These are phyloP conservation scores for Eupithecia subfuscata DNA, from an alignment of 2,888 invertebrate genomes.

Conservation along the genomic window DNA sequence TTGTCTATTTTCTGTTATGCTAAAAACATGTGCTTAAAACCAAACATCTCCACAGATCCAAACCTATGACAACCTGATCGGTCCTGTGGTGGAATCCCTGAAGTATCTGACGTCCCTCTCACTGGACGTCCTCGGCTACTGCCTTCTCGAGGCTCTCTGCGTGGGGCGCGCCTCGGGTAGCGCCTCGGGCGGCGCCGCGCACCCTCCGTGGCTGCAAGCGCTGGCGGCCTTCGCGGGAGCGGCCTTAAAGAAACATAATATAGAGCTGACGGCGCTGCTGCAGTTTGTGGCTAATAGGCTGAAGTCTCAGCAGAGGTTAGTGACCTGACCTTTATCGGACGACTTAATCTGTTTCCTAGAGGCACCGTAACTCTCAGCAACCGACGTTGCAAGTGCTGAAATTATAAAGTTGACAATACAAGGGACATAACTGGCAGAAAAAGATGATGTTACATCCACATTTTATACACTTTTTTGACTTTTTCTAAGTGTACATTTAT, in stretches of 20 bases:
- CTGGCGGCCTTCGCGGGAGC: constrained; percentile 98
- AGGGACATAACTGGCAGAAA: too few relatives aligned
- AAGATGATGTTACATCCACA: too few relatives aligned
- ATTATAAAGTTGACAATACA: too few relatives aligned
- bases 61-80: constrained; percentile 96
- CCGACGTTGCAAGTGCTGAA: too few relatives aligned
- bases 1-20: neutral
- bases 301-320: constrained; percentile 97
- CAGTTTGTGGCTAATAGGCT: constrained; percentile 99
- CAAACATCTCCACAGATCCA: constrained; percentile 87
- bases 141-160: constrained; percentile 94
- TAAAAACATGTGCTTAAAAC: neutral
- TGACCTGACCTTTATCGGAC: too few relatives aligned
- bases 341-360: too few relatives aligned
- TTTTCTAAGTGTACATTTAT: too few relatives aligned
- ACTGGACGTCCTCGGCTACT: constrained; percentile 97
- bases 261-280: constrained; percentile 96
- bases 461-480: too few relatives aligned
- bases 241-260: constrained; percentile 98
- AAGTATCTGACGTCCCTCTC: constrained; percentile 98
- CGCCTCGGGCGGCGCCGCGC: constrained; percentile 90
- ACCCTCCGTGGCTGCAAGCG: constrained; percentile 97
- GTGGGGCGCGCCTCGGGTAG: constrained; percentile 87
- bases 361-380: too few relatives aligned
- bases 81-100: constrained; percentile 98